Percentiles rank a stretch among this genome's conserved stretches.
Evolutionary conservation across 2,888 invertebrate species (phyloP).

Genomic region (Microdon myrmicae): DNA sequence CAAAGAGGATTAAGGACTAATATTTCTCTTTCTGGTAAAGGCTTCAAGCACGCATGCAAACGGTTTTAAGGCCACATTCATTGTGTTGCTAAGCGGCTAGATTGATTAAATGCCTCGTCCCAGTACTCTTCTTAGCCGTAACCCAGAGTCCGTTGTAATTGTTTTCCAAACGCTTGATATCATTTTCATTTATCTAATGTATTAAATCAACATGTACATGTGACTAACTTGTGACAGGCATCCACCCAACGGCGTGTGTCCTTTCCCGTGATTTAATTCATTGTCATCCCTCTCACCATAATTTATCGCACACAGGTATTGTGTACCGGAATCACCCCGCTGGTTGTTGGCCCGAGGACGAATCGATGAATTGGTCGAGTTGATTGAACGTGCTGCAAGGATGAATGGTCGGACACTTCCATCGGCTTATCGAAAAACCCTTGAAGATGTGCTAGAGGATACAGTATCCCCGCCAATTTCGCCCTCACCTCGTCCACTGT

Average conservation of each 20-base stretch:
- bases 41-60: no score
- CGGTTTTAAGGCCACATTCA: no score
- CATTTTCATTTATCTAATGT: constrained; percentile 48
- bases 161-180: constrained; percentile 30
- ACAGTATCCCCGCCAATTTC: constrained; percentile 5
- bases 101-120: no score
- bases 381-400: constrained; percentile 74
- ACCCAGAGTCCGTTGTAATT: constrained; percentile 42
- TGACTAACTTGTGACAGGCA: constrained; percentile 4
- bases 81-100: no score
- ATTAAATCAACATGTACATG: constrained; percentile 39
- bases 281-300: constrained; percentile 10
- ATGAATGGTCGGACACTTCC: constrained; percentile 74
- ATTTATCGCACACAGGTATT: constrained; percentile 70
- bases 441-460: constrained; percentile 59
- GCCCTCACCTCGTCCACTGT: constrained; percentile 11
- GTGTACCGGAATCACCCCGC: constrained; percentile 81
- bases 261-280: constrained; percentile 4
- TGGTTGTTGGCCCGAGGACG: constrained; percentile 80
- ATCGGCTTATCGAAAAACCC: constrained; percentile 74
- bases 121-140: no score
- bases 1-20: no score
- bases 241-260: constrained; percentile 7
- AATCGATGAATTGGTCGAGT: constrained; percentile 73
- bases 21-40: no score